Base-by-base conservation (phyloP, 2,797 vertebrate species). In the Buceros bicornis region DNA sequence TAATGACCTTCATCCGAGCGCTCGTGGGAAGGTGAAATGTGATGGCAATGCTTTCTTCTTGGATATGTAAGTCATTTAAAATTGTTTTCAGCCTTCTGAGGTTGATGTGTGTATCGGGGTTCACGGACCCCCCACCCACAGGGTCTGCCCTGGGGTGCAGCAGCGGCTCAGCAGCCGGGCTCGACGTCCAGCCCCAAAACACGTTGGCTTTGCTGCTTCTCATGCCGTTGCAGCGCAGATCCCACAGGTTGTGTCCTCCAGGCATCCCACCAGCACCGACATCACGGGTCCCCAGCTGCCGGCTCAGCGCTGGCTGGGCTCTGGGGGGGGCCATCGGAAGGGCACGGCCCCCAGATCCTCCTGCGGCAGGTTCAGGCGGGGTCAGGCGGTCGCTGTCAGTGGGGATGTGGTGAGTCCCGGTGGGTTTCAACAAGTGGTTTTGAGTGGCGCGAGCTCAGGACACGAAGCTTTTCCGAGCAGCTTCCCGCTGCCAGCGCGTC, bases 141-240 rank as follows among this genome's bases (percentile, higher is more conserved):
- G 61, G 40, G 37, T 20, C 37, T 62, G 17, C n/a, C 21, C 50
- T 9, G 1, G 20, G 33, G 21, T 15, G 51, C n/a, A 51, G 37
- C 37, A 40, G 37, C 37, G 37, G 37, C 37, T 40, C 12, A 12
- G 66, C 51, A 42, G 43, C 67, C 3, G 1, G 11, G 37, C 40
- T 66, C 76, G 4, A n/a, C 2, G 1, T 29, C 28, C 3, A 1
- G 11, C 43, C 31, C 48, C 1, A 2, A 16, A 19, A 58, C 1
- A 1, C 13, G 10, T 43, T 25, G 33, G 18, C 47, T 65, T 65
- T 15, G 29, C 37, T 33, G 8, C 61, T 61, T 31, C 40, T 47
- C 7, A 1, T 4, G 33, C 40, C 1, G 10, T 31, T 29, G 62
- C 6, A 26, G 57, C 1, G 4, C 13, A 67, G 76, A 16, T 33